A percentile compares a stretch with the other conserved stretches of the same genome.
phyloP scores from a whole-genome alignment of 2,113 vertebrate species.

The Lipophrys pholis region DNA sequence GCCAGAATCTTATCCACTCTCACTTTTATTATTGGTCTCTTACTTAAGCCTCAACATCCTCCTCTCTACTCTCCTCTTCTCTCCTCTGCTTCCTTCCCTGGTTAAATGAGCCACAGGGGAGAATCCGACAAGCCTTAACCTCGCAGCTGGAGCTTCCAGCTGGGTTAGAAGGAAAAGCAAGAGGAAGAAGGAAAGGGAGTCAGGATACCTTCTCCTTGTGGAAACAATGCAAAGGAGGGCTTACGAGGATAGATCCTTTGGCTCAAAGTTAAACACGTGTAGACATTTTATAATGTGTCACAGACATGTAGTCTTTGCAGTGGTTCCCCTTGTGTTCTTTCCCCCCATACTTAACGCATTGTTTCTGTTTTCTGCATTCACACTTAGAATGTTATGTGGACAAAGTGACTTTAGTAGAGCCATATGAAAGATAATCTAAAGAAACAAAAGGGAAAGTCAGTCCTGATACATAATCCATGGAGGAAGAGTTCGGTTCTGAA shows the following conservation, averaged over 20 bases:
- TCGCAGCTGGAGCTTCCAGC: slow-evolving; percentile 74
- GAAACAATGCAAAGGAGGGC: slow-evolving; percentile 25
- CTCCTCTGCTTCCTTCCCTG: slow-evolving; percentile 40
- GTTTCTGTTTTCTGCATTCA: background rate
- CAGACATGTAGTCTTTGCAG: slow-evolving; percentile 2
- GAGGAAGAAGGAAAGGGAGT: slow-evolving; percentile 19
- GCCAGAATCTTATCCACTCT: slow-evolving; percentile 9
- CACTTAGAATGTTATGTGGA: background rate
- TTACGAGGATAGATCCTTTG: slow-evolving; percentile 21
- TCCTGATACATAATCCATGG: too few species aligned
- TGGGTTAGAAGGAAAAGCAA: slow-evolving; percentile 61
- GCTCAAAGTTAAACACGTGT: slow-evolving; percentile 37
- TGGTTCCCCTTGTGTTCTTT: background rate
- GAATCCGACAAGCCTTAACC: slow-evolving; percentile 67
- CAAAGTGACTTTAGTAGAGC: too few species aligned
- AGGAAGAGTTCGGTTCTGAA: too few species aligned
- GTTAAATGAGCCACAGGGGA: slow-evolving; percentile 80
- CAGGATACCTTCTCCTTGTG: slow-evolving; percentile 35
- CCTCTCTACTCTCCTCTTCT: slow-evolving; percentile 35
- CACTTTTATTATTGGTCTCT: slow-evolving; percentile 38
- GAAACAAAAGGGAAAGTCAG: too few species aligned
- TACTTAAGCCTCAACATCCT: slow-evolving; percentile 15
- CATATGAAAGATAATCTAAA: too few species aligned
- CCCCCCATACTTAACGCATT: background rate
- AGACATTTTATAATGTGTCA: slow-evolving; percentile 10